Evolutionary conservation across 1,140 invertebrate genomes (phyloP).

Genomic region (Lasioglossum baleicum): DNA sequence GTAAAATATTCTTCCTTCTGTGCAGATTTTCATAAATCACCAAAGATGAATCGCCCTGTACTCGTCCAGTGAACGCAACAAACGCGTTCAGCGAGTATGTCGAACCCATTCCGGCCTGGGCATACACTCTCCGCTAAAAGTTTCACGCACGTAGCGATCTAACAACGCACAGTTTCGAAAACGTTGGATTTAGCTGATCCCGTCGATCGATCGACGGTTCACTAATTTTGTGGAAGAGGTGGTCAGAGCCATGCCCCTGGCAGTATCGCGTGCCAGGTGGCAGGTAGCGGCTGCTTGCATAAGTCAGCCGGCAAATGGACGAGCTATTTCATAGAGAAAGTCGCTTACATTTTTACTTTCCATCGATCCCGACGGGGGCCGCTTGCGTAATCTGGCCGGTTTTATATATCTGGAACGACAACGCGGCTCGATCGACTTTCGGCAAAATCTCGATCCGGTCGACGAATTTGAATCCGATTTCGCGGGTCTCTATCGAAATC

Average conservation of each 20-base stretch:
- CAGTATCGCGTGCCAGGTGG: conserved; percentile 58
- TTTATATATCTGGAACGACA: conserved; percentile 67
- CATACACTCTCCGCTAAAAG: background rate
- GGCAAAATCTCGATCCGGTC: conserved; percentile 4
- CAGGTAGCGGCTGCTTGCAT: conserved; percentile 71
- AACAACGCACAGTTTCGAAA: background rate
- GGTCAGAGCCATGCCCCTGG: conserved; percentile 14
- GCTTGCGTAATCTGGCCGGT: conserved; percentile 62
- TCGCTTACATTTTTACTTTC: conserved; percentile 77
- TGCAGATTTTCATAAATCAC: background rate
- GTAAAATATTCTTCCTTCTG: background rate
- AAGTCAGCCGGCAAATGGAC: conserved; percentile 69
- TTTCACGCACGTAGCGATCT: background rate
- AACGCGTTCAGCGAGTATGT: background rate
- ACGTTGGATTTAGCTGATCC: background rate
- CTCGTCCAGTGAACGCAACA: background rate
- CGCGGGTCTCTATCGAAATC: background rate
- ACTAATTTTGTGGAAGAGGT: background rate
- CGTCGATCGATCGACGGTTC: background rate
- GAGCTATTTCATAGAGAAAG: conserved; percentile 80
- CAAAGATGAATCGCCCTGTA: background rate
- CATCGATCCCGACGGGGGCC: conserved; percentile 67
- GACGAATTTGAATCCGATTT: background rate
- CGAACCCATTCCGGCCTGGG: background rate
- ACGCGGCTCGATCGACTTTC: conserved; percentile 43